Percentiles rank a stretch among this genome's conserved stretches.
phyloP scores from a whole-genome alignment of 1,140 invertebrate genomes.

The Calycopis cecrops region DNA sequence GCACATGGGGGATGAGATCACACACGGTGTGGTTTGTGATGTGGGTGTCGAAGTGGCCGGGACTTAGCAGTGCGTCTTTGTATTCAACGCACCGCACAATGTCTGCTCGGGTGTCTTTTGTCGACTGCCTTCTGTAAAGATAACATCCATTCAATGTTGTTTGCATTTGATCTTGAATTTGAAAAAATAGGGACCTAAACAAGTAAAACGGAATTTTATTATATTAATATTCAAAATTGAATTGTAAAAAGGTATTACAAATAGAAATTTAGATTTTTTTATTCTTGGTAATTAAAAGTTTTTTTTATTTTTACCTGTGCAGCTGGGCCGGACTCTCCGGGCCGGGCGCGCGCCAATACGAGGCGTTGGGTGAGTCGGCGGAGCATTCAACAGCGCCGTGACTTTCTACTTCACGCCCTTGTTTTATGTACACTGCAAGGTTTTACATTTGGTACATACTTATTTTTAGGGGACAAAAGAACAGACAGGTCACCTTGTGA shows the following conservation, averaged over 20 bases:
- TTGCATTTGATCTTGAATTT: too few relatives aligned
- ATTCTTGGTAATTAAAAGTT: too few relatives aligned
- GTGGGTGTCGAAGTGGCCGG: constrained; percentile 37
- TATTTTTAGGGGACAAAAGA: too few relatives aligned
- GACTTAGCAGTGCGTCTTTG: constrained; percentile 49
- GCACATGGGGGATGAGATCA: constrained; percentile 57
- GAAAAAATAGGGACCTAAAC: too few relatives aligned
- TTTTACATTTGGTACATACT: too few relatives aligned
- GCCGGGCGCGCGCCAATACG: constrained; percentile 57
- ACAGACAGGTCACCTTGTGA: too few relatives aligned
- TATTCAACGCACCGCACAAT: constrained; percentile 70
- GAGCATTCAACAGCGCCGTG: constrained; percentile 44
- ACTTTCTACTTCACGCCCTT: constrained; percentile 66
- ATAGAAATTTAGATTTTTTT: too few relatives aligned
- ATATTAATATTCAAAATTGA: too few relatives aligned
- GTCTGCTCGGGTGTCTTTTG: constrained; percentile 63
- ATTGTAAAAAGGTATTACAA: too few relatives aligned
- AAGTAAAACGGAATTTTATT: too few relatives aligned
- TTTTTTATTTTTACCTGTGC: constrained; percentile 34
- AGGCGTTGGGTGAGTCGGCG: constrained; percentile 45
- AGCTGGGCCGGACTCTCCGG: constrained; percentile 48
- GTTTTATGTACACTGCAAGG: constrained; percentile 66
- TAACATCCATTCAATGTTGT: neutral
- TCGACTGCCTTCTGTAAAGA: constrained; percentile 49
- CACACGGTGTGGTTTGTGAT: constrained; percentile 56